A percentile compares a stretch with the other conserved stretches of the same genome.
Evolutionary conservation across 2,113 vertebrate species (phyloP).

Genomic region (Nerophis ophidion): DNA sequence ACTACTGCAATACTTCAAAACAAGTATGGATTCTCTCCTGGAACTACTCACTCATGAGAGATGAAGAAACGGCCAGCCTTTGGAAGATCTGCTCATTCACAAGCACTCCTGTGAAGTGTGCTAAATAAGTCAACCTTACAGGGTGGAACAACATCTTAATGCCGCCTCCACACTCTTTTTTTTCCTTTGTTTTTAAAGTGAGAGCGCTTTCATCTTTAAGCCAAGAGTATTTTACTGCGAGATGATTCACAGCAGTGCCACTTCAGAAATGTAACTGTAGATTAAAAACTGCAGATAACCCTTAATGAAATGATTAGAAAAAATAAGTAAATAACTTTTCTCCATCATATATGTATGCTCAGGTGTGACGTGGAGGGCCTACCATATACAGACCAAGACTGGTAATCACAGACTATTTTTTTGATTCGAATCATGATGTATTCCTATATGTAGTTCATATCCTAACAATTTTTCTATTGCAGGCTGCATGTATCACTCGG

Average conservation of each 20-base stretch:
- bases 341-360: slow-evolving; percentile 14
- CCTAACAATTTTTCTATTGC: slow-evolving; percentile 19
- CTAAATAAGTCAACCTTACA: background rate
- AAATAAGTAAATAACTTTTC: background rate
- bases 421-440: background rate
- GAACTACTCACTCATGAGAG: slow-evolving; percentile 1
- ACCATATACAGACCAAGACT: slow-evolving; percentile 57
- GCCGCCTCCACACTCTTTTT: background rate
- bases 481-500: slow-evolving; percentile 91
- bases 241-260: slow-evolving; percentile 27
- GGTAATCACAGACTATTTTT: slow-evolving; percentile 32
- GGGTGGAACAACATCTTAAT: background rate
- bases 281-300: background rate
- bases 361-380: slow-evolving; percentile 58
- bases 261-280: slow-evolving; percentile 10
- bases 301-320: background rate
- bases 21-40: background rate
- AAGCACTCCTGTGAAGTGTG: background rate
- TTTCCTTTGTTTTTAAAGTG: slow-evolving; percentile 20
- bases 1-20: background rate
- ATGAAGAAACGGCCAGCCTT: background rate
- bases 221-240: slow-evolving; percentile 25
- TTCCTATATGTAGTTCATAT: background rate
- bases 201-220: slow-evolving; percentile 30
- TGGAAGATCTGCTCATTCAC: slow-evolving; percentile 5